Evolutionary conservation across 1,140 invertebrate genomes (phyloP).

Genomic region (Rhynchophorus ferrugineus): DNA sequence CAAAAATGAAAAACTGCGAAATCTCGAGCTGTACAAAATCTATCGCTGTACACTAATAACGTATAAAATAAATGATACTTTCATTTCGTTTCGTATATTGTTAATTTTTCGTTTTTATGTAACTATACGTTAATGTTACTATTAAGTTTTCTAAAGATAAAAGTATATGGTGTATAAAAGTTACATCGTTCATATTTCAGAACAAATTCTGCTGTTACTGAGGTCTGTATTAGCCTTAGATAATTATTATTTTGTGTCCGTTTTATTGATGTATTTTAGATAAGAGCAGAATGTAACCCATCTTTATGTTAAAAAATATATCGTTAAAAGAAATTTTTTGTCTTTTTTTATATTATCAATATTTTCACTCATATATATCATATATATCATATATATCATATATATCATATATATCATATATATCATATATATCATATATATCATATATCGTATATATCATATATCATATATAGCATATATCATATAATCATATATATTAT

Average conservation of each 20-base stretch:
- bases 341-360: too few relatives aligned
- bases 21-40: constrained; percentile 15
- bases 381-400: too few relatives aligned
- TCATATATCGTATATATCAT: too few relatives aligned
- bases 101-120: constrained; percentile 5
- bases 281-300: constrained; percentile 38
- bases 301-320: constrained; percentile 39
- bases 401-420: too few relatives aligned
- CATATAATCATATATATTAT: neutral
- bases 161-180: constrained; percentile 8
- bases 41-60: constrained; percentile 14
- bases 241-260: constrained; percentile 34
- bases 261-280: constrained; percentile 39
- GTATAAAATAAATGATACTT: constrained; percentile 2
- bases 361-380: constrained; percentile 4
- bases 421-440: too few relatives aligned
- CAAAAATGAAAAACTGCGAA: neutral
- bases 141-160: neutral
- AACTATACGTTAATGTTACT: neutral
- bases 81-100: constrained; percentile 1
- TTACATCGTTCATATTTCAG: constrained; percentile 30
- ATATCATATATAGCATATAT: too few relatives aligned
- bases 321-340: constrained; percentile 33
- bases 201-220: constrained; percentile 35
- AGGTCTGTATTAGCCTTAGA: constrained; percentile 34